Evolutionary conservation across 2,797 vertebrate species (phyloP).

Genomic region (Thaleichthys pacificus): DNA sequence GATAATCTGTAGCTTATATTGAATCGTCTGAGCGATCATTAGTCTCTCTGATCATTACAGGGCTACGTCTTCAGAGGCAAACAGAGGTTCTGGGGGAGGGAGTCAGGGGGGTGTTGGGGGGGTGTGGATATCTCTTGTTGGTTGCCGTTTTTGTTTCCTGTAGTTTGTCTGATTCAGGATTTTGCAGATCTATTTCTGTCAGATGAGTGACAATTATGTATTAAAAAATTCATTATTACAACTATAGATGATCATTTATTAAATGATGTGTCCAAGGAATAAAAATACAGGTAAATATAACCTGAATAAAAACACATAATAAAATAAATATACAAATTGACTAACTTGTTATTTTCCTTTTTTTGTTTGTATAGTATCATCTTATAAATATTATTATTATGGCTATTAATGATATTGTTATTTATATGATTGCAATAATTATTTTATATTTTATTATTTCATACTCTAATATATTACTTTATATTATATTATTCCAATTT

Average conservation of each 20-base stretch:
- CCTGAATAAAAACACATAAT: no score
- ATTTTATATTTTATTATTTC: not conserved
- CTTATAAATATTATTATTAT: not conserved
- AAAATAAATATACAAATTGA: no score
- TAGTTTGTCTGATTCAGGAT: not conserved
- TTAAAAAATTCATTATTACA: no score
- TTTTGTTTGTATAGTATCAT: not conserved
- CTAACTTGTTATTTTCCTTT: no score
- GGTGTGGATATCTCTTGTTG: not conserved
- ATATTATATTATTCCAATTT: no score
- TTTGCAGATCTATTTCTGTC: not conserved
- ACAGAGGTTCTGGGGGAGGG: no score
- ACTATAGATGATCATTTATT: no score
- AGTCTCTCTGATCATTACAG: slow-evolving; percentile 66
- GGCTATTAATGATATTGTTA: no score
- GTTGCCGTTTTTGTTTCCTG: not conserved
- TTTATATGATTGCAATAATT: not conserved
- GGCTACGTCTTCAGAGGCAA: not conserved
- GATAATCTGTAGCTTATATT: slow-evolving; percentile 75
- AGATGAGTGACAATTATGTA: not conserved
- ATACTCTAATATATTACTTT: not conserved
- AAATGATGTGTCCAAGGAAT: no score
- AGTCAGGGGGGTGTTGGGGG: no score
- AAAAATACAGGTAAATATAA: no score
- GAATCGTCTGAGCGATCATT: slow-evolving; percentile 73